Evolutionary conservation across 1,140 invertebrate species (phyloP), one percentile per base, ranked within the genome.

Genomic region (Ectropis grisescens): DNA sequence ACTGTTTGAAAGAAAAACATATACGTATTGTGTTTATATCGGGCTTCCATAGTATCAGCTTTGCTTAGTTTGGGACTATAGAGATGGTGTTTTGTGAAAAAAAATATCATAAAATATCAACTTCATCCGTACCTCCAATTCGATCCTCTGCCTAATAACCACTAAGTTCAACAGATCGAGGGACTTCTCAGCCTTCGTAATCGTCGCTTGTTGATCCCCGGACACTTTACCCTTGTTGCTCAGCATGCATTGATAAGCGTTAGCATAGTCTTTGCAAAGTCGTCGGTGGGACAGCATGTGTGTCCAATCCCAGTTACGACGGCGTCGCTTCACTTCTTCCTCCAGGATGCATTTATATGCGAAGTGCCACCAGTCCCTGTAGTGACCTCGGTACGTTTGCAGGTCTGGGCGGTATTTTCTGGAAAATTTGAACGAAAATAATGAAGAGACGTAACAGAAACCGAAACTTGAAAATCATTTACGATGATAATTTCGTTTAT

Each of bases 141-240:
- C 93, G 19, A 97, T 93, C 69, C 92, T 89, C 57, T 97, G 92
- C 31, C 97, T 85, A 16, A 96, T 93, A 13, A 98, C 84, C 10
- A 96, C 91, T 33, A 99, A 88, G 82, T 97, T 98, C 43, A 97
- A 92, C 2, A 96, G 83, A 85, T 98, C 95, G 12, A 99, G 76
- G 13, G 85, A 82, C 34, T 87, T 88, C 80, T 98, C 96, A 38
- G 89, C 89, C 12, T 91, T 76, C 27, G 88, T 84, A 8, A 93
- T 47, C 0, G 82, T 43, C 22, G 75, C 64, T 8, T 83, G 57
- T 1, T 87, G 57, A 2, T 85, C 83, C 0, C 79, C 14, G 0
- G 85, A 58, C 53, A 92, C 93, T 52, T 92, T 93, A 2, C 79
- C 83, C 11, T 88, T 86, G 19, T 42, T 69, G 37, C 47, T 79